A percentile compares a stretch with the other conserved stretches of the same genome.
These are phyloP conservation scores for Sebastes taczanowskii DNA, from an alignment of 2,797 vertebrate species.

Conservation along the genomic window DNA sequence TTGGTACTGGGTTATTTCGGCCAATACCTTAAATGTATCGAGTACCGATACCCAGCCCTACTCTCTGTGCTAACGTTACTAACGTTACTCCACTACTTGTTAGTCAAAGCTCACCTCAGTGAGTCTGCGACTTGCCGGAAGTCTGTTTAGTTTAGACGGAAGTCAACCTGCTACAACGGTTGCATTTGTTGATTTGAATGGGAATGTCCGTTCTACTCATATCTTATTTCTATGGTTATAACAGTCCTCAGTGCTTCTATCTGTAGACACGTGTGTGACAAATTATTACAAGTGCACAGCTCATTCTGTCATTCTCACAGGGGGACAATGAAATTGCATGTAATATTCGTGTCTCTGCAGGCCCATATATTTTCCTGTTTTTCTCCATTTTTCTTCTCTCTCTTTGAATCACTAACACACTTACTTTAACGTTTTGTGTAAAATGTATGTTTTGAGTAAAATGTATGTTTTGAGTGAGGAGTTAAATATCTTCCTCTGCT, in stretches of 20 bases:
- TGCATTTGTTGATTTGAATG: no score
- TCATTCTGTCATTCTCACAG: conserved; percentile 37
- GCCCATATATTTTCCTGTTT: conserved; percentile 5
- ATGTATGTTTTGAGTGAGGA: not conserved
- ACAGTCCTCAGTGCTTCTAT: conserved; percentile 1
- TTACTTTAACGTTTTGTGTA: not conserved
- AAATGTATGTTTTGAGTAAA: not conserved
- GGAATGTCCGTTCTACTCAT: no score
- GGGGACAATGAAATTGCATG: conserved; percentile 38
- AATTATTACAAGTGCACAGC: conserved; percentile 49
- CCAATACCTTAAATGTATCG: not conserved
- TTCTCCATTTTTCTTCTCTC: not conserved
- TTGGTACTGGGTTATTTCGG: no score
- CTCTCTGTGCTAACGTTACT: not conserved
- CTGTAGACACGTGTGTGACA: conserved; percentile 48
- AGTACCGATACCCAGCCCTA: not conserved
- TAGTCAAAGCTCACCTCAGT: not conserved
- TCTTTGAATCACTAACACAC: not conserved
- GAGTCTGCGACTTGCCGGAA: no score
- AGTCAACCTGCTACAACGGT: no score
- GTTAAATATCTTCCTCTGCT: conserved; percentile 6
- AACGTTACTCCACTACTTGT: not conserved
- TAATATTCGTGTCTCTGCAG: conserved; percentile 31
- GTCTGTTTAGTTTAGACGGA: no score
- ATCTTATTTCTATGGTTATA: not conserved